These are phyloP conservation scores for Aleadryas rufinucha DNA, from an alignment of 2,113 vertebrate genomes.

Conservation along the genomic window DNA sequence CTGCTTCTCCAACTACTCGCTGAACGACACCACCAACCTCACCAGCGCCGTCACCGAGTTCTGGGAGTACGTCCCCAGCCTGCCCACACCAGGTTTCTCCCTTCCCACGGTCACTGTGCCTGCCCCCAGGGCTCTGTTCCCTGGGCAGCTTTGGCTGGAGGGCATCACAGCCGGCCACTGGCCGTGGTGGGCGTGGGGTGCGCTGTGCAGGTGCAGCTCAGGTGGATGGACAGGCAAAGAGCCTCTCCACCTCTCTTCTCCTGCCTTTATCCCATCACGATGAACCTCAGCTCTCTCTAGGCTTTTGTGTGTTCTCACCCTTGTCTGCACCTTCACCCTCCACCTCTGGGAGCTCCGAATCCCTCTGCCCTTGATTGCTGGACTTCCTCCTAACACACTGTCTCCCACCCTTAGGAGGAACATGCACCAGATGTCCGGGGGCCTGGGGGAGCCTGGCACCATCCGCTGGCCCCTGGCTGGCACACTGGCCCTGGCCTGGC, in stretches of 20 bases:
- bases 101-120: rapidly evolving
- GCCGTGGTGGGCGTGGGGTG: rapidly evolving
- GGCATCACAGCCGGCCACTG: rapidly evolving
- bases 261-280: not conserved
- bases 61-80: constrained; percentile 84
- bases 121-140: not conserved
- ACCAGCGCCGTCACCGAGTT: constrained; percentile 89
- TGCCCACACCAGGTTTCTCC: constrained; percentile 32
- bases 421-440: constrained; percentile 85
- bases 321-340: not conserved
- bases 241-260: not conserved
- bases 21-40: constrained; percentile 85
- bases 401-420: constrained; percentile 74
- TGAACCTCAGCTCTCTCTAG: not conserved
- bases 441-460: constrained; percentile 82
- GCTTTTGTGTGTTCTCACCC: not conserved
- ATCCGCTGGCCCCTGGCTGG: constrained; percentile 87
- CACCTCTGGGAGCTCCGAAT: rapidly evolving
- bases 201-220: rapidly evolving
- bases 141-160: not conserved
- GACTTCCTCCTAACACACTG: not conserved
- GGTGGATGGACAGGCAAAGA: not conserved
- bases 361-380: rapidly evolving
- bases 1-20: constrained; percentile 89
- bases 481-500: constrained; percentile 84